These are phyloP conservation scores for Pyrrhosoma nymphula DNA, from an alignment of 2,888 invertebrate species.

Conservation along the genomic window DNA sequence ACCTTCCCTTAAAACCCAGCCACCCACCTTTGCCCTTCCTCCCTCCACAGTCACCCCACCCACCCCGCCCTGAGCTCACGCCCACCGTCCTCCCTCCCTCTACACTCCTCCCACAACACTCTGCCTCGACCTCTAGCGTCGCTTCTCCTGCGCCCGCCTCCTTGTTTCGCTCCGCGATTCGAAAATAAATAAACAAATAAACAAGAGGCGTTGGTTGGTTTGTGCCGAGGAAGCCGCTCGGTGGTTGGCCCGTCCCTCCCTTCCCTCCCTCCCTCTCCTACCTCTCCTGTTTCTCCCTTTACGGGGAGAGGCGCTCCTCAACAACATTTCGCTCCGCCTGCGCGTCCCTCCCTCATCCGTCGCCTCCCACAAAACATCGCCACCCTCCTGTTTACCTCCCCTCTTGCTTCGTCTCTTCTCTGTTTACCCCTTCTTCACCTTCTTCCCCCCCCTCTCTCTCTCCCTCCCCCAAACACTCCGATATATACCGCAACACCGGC, in stretches of 20 bases:
- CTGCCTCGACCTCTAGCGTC: slow-evolving; percentile 16
- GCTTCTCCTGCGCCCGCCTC: slow-evolving; percentile 56
- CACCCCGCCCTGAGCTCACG: neutral
- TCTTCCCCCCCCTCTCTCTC: neutral
- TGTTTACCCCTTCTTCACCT: neutral
- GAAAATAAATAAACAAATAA: slow-evolving; percentile 65
- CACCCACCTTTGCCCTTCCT: neutral
- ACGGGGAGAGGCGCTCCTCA: neutral
- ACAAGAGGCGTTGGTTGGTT: slow-evolving; percentile 50
- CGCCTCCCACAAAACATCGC: neutral
- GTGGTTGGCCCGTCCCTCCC: slow-evolving; percentile 48
- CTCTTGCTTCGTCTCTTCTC: too few relatives aligned
- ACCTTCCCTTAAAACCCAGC: neutral
- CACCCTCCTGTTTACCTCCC: neutral
- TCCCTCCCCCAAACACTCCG: neutral
- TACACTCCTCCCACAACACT: neutral
- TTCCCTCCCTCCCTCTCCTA: slow-evolving; percentile 9
- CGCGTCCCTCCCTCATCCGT: slow-evolving; percentile 37
- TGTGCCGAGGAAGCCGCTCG: slow-evolving; percentile 37
- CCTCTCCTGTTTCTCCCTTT: neutral
- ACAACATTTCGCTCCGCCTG: slow-evolving; percentile 20
- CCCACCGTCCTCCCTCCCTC: slow-evolving; percentile 6
- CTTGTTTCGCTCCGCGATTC: slow-evolving; percentile 47
- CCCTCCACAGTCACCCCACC: neutral
- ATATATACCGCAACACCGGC: slow-evolving; percentile 51